These are phyloP conservation scores for Halichoeres trimaculatus DNA, from an alignment of 2,113 vertebrate genomes.

Conservation along the genomic window DNA sequence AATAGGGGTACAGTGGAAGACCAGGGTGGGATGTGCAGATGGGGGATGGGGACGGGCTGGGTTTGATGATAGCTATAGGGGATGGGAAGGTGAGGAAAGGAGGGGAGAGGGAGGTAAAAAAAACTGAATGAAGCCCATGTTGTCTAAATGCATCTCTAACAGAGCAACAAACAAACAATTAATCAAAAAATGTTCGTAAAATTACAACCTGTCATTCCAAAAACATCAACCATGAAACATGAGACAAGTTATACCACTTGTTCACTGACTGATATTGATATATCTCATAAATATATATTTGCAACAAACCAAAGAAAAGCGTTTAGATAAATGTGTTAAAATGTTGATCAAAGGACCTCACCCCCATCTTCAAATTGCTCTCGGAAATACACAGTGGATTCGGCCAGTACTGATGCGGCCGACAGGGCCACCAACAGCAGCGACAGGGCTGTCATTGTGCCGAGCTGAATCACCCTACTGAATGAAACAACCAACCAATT, in stretches of 20 bases:
- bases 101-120: constrained; percentile 12
- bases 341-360: constrained; percentile 71
- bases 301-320: not conserved
- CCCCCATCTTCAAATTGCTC: constrained; percentile 89
- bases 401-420: constrained; percentile 71
- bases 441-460: constrained; percentile 73
- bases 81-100: not conserved
- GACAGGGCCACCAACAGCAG: constrained; percentile 76
- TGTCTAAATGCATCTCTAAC: not conserved
- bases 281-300: not conserved
- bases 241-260: not conserved
- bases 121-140: constrained; percentile 28
- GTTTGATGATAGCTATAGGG: constrained; percentile 26
- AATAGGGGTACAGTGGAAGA: constrained; percentile 18
- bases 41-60: constrained; percentile 37
- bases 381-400: constrained; percentile 82
- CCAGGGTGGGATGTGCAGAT: constrained; percentile 11
- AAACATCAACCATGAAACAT: not conserved
- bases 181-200: not conserved
- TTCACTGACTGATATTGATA: not conserved
- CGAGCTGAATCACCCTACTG: constrained; percentile 1
- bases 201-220: not conserved
- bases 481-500: not conserved
- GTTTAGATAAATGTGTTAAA: not conserved
- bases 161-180: not conserved